phyloP scores from a whole-genome alignment of 2,113 vertebrate species.

The Sapayoa aenigma region DNA sequence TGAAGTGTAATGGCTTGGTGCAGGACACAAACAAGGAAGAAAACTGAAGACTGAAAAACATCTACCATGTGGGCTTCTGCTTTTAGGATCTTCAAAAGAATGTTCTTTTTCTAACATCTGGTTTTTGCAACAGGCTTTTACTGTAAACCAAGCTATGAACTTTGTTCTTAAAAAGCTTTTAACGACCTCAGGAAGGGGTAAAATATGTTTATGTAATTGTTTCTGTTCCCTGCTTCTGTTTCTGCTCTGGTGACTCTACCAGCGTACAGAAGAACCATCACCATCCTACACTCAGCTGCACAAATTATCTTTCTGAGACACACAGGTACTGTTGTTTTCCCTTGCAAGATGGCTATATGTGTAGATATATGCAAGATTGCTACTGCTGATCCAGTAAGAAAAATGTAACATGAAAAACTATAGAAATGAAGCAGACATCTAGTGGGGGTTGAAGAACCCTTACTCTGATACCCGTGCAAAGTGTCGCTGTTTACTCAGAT shows the following conservation, averaged over 20 bases:
- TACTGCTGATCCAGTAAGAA: neutral
- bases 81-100: neutral
- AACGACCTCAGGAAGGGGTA: neutral
- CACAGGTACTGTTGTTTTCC: neutral
- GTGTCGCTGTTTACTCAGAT: neutral
- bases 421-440: neutral
- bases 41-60: neutral
- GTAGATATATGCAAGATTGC: neutral
- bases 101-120: neutral
- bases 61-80: neutral
- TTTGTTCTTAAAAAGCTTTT: neutral
- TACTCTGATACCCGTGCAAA: rapidly evolving
- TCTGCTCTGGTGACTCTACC: neutral
- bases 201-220: neutral
- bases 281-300: neutral
- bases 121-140: neutral
- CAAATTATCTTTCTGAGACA: neutral
- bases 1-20: neutral
- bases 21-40: neutral
- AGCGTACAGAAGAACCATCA: neutral
- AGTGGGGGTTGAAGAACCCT: neutral
- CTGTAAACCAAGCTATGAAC: neutral
- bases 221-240: neutral
- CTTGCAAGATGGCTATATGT: neutral
- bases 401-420: neutral